Evolutionary conservation across 2,797 vertebrate genomes (phyloP).

Genomic region (Naso thynnoides): DNA sequence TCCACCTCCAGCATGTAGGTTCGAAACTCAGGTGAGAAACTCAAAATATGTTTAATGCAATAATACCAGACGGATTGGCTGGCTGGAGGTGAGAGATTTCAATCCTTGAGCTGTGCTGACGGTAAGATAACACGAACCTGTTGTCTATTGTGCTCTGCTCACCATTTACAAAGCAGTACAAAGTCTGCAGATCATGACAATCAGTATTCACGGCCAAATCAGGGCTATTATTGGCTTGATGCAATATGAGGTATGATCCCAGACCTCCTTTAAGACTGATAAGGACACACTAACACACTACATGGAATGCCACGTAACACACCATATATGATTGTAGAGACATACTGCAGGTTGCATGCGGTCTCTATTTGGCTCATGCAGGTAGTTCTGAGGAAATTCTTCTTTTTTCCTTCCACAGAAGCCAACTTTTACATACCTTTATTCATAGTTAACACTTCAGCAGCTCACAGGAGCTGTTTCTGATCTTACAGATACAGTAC

Average conservation of each 20-base stretch:
- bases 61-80: not conserved
- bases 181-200: too few species aligned
- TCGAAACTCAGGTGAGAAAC: not conserved
- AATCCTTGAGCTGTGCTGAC: not conserved
- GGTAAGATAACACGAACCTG: not conserved
- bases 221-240: not conserved
- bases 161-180: not conserved
- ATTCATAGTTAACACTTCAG: not conserved
- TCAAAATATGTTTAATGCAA: not conserved
- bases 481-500: too few species aligned
- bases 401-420: not conserved
- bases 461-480: slow-evolving; percentile 17
- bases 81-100: not conserved
- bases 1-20: not conserved
- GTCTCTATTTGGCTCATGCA: not conserved
- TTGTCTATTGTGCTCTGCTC: not conserved
- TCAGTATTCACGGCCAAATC: not conserved
- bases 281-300: too few species aligned
- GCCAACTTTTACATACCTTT: not conserved
- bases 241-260: too few species aligned
- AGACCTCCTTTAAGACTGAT: too few species aligned
- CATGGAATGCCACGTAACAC: not conserved
- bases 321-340: not conserved
- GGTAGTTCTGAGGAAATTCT: not conserved
- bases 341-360: fast-evolving